Base-by-base conservation (phyloP, 2,888 invertebrate genomes). In the Leucophora obtusa region DNA sequence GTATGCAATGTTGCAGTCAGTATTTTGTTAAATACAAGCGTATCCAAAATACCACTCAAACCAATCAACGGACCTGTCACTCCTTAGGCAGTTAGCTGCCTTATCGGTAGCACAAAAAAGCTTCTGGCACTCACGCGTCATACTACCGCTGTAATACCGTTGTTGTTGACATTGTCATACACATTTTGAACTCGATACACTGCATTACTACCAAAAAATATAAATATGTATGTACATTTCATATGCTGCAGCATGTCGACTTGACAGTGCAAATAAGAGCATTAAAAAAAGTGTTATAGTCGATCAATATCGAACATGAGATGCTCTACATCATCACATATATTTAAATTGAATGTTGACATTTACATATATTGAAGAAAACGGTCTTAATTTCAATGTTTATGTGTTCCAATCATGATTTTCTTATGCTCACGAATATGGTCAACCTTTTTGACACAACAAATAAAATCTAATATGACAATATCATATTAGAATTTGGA, bases 81-180 rank as follows among this genome's bases (percentile, higher is more conserved):
- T 77, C 81, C 69, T 62, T 71, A 71, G 82, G 82, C 81, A 81
- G 84, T 80, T 84, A 86, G 81, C 82, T 84, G 87, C 82, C 86
- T 88, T 87, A 88, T 88, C 88, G 86, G 88, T 86, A 88, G 88
- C 87, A 81, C 79, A 47, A 75, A 82, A 76, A 82, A 85, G 88
- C 88, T 88, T 87, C 88, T 88, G 88, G 87, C 87, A 88, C 87
- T 88, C 88, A 88, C 88, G 87, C 84, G 83, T 82, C 79, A 47
- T 53, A 68, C 66, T 43, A 76, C 71, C 69, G 47, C 43, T 65
- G 58, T 69, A 60, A 33, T 63, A 59, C 35, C 15, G 63, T 70
- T 68, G 38, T 10, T 70, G 62, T 73, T 81, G 73, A 73, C 76
- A 80, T 63, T 70, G 50, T 69, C 72, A 70, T 50, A 47, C 43